Base-by-base conservation (phyloP, 2,113 vertebrate genomes). In the Vanacampus margaritifer region DNA sequence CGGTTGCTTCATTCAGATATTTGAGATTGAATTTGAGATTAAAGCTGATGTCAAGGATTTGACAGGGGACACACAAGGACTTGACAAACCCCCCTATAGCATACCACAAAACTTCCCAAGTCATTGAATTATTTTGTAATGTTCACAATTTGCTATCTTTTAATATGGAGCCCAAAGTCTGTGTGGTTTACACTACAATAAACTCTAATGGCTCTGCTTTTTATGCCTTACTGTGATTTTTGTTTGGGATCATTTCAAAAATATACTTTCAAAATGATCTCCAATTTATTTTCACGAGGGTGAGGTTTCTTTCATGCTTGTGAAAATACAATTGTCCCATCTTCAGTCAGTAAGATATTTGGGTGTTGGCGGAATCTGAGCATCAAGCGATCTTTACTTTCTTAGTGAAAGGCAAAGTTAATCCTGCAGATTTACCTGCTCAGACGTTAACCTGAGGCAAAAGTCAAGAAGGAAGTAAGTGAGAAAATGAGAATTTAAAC, bases 391-490 rank as follows among this genome's bases (percentile, higher is more conserved):
- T 35, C 81, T 64, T 68, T 54, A 66, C 24, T 36, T 36, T 17
- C 48, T 57, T 68, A 56, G 24, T 74, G 59, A 62, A 50, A 59
- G 78, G 68, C 19, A 57, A 26, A 59, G 65, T 70, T 85, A 79
- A 85, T 79, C 77, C 73, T 50, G 28, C 14, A 71, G 72, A 67
- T 73, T 77, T 68, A 85, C 72, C 73, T 79, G 71, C 67, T 61
- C 72, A 75, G 69, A 75, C 41, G 69, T 73, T 35, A 72, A 72
- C 69, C 81, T 77, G 54, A 56, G 73, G 79, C 71, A 58, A 67
- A 39, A 5, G 21, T 46, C 16, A 60, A 62, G 62, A 78, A 62
- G 62, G 67, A 75, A 67, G 61, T 19, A 70, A 28, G 64, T 19
- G 57, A 59, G 59, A 68, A 59, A 53, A 75, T 39, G 39, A 24